phyloP scores from a whole-genome alignment of 2,113 vertebrate species.

The Cranoglanis bouderius region DNA sequence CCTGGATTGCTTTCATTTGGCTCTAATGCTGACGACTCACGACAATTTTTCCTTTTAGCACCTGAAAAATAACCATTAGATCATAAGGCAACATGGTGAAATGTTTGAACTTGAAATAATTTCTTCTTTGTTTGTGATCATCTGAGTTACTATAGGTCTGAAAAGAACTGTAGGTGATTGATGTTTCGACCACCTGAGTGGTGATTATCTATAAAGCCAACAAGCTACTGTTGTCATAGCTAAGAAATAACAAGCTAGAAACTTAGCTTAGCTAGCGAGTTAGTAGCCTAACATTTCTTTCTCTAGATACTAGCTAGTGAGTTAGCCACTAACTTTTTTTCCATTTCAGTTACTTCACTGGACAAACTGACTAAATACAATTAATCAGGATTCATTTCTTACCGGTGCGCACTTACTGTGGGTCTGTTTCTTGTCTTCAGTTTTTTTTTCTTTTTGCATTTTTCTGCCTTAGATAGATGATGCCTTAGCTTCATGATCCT shows the following conservation, averaged over 20 bases:
- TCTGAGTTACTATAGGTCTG: not conserved
- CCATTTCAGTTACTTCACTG: not conserved
- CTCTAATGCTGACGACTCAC: not conserved
- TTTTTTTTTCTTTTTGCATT: not conserved
- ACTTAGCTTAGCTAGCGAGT: not conserved
- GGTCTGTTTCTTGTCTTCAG: not conserved
- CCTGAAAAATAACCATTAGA: slow-evolving; percentile 26
- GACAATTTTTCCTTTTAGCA: not conserved
- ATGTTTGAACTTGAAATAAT: not conserved
- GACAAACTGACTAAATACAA: not conserved
- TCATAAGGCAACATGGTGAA: not conserved
- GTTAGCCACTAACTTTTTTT: not conserved
- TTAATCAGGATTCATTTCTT: not conserved
- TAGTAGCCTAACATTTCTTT: not conserved
- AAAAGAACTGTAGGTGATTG: not conserved
- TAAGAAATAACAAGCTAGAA: not conserved
- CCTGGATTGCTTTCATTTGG: not conserved
- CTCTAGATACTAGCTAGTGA: not conserved
- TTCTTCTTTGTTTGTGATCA: not conserved
- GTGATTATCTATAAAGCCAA: not conserved
- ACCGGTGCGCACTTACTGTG: not conserved
- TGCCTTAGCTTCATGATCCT: not conserved
- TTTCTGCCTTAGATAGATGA: not conserved
- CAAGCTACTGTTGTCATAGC: not conserved
- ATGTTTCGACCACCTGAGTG: not conserved